phyloP scores from a whole-genome alignment of 30 jellyfish, hydroid and myxozoan genomes.

The Aurelia sp. region DNA sequence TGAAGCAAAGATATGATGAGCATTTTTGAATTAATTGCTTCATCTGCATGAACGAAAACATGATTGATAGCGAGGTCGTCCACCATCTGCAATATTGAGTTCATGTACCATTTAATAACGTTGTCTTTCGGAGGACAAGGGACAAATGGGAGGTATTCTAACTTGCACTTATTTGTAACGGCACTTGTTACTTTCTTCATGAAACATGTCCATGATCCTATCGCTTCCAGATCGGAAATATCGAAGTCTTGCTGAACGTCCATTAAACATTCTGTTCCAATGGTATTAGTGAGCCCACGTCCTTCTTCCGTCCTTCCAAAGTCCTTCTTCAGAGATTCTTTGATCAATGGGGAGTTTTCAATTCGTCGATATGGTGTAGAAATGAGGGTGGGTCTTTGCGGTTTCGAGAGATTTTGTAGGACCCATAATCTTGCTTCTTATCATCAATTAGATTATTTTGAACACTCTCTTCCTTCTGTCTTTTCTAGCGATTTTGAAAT shows the following conservation, averaged over 20 bases:
- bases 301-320: too few relatives aligned
- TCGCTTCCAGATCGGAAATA: background rate
- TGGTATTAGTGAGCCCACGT: conserved; percentile 8
- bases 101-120: too few relatives aligned
- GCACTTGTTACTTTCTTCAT: background rate
- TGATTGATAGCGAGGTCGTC: too few relatives aligned
- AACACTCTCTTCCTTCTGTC: background rate
- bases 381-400: conserved; percentile 14
- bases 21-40: too few relatives aligned
- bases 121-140: too few relatives aligned
- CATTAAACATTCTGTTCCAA: conserved; percentile 16
- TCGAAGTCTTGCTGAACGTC: conserved; percentile 28
- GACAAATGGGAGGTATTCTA: too few relatives aligned
- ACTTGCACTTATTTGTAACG: too few relatives aligned
- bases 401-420: conserved; percentile 1
- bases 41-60: too few relatives aligned
- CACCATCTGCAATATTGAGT: too few relatives aligned
- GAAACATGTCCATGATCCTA: conserved; percentile 61
- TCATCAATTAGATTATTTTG: background rate
- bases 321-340: conserved; percentile 24
- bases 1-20: too few relatives aligned
- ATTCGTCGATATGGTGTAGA: conserved; percentile 16
- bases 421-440: conserved; percentile 21
- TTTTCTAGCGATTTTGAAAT: background rate
- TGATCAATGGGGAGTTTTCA: conserved; percentile 2